Evolutionary conservation across 2,888 invertebrate genomes (phyloP).

Genomic region (Leucozona laternaria): DNA sequence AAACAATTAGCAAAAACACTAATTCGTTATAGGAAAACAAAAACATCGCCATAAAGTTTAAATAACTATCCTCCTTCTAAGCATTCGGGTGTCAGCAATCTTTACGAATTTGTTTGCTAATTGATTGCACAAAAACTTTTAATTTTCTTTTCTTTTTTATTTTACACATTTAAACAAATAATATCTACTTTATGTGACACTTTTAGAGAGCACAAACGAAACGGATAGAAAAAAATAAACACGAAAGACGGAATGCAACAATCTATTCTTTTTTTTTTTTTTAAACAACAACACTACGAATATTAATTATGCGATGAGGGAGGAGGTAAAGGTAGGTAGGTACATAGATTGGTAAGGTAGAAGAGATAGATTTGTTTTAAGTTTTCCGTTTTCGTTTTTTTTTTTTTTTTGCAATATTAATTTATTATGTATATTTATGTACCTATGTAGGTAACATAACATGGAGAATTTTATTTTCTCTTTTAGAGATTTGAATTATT

Average conservation of each 20-base stretch:
- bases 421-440: background rate
- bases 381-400: background rate
- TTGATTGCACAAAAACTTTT: constrained; percentile 8
- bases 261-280: background rate
- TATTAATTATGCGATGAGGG: constrained; percentile 8
- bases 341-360: constrained; percentile 11
- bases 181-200: background rate
- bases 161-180: background rate
- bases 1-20: constrained; percentile 85
- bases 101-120: constrained; percentile 34
- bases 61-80: constrained; percentile 85
- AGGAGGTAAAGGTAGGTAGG: background rate
- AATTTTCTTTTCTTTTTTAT: constrained; percentile 1
- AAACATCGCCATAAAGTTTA: constrained; percentile 90
- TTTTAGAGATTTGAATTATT: background rate
- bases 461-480: background rate
- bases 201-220: constrained; percentile 6
- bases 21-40: constrained; percentile 88
- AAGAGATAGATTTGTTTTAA: background rate
- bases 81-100: constrained; percentile 85
- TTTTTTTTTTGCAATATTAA: background rate
- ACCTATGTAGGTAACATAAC: background rate
- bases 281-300: background rate
- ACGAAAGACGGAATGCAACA: constrained; percentile 20
- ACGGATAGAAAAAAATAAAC: background rate